phyloP scores from a whole-genome alignment of 2,888 invertebrate genomes.

The Drepana falcataria region DNA sequence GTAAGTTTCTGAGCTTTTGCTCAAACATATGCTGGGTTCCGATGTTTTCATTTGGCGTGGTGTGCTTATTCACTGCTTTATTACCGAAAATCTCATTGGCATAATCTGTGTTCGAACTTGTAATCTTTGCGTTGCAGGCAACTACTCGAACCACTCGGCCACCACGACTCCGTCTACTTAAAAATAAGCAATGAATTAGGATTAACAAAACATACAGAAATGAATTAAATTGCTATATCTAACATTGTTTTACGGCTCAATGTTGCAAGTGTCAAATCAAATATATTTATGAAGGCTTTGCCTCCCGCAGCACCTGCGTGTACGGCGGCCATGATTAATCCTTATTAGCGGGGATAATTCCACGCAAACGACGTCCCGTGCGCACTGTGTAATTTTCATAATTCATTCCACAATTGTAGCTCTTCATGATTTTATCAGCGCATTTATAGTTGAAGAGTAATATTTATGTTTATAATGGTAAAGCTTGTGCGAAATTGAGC shows the following conservation, averaged over 20 bases:
- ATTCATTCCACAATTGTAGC: conserved; percentile 18
- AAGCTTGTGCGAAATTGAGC: neutral
- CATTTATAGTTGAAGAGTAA: neutral
- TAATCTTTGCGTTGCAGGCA: no score
- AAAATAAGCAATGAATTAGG: no score
- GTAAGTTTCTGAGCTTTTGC: no score
- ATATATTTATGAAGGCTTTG: conserved; percentile 70
- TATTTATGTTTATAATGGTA: neutral
- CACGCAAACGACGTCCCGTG: conserved; percentile 29
- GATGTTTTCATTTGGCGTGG: no score
- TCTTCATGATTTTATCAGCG: conserved; percentile 5
- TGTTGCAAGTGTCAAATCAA: conserved; percentile 66
- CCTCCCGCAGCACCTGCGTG: conserved; percentile 55
- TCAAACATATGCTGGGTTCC: no score
- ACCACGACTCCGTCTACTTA: no score
- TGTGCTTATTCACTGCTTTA: no score
- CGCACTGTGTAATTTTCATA: conserved; percentile 18
- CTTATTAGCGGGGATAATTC: conserved; percentile 40
- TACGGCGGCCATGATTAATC: conserved; percentile 44
- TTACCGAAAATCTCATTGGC: no score
- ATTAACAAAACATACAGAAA: conserved; percentile 11
- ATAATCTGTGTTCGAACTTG: no score
- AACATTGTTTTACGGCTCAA: conserved; percentile 48
- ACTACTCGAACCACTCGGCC: no score
- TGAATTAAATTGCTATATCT: conserved; percentile 23